These are phyloP conservation scores for Macaria liturata DNA, from an alignment of 2,888 invertebrate species.

Conservation along the genomic window DNA sequence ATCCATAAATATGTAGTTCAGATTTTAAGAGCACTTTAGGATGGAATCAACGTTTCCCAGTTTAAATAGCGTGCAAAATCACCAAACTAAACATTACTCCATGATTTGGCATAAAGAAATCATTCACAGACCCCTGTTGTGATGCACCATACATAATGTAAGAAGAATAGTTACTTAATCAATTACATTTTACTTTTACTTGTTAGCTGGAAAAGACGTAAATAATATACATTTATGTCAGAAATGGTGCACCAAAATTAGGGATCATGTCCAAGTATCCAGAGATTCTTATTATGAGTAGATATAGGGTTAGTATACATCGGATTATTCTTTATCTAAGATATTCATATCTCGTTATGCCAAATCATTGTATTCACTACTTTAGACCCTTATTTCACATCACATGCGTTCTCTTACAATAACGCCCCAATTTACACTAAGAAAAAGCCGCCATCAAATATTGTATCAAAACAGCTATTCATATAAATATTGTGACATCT, in stretches of 20 bases:
- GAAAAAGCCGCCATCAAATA: conserved; percentile 33
- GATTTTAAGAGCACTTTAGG: conserved; percentile 81
- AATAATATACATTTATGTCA: too few species aligned
- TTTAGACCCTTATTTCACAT: conserved; percentile 77
- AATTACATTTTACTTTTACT: too few species aligned
- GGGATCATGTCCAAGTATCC: too few species aligned
- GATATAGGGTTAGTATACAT: conserved; percentile 5
- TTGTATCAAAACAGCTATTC: conserved; percentile 18
- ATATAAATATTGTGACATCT: conserved; percentile 11
- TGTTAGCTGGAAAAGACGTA: too few species aligned
- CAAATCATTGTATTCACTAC: conserved; percentile 66
- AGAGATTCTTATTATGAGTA: conserved; percentile 40
- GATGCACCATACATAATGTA: too few species aligned
- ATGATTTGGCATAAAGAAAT: conserved; percentile 56
- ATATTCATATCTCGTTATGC: conserved; percentile 49
- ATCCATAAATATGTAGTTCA: conserved; percentile 65
- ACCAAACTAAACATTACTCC: conserved; percentile 57
- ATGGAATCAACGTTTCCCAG: conserved; percentile 77
- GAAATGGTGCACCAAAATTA: too few species aligned
- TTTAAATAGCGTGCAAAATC: conserved; percentile 62
- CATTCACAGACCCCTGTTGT: conserved; percentile 7
- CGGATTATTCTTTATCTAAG: too few species aligned
- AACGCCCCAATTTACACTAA: conserved; percentile 38
- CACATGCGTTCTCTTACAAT: conserved; percentile 76
- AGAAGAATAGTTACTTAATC: too few species aligned